A percentile compares a stretch with the other conserved stretches of the same genome.
Conservation (phyloP, 92 coral and sea anemone genomes). For the Siderastrea siderea region DNA sequence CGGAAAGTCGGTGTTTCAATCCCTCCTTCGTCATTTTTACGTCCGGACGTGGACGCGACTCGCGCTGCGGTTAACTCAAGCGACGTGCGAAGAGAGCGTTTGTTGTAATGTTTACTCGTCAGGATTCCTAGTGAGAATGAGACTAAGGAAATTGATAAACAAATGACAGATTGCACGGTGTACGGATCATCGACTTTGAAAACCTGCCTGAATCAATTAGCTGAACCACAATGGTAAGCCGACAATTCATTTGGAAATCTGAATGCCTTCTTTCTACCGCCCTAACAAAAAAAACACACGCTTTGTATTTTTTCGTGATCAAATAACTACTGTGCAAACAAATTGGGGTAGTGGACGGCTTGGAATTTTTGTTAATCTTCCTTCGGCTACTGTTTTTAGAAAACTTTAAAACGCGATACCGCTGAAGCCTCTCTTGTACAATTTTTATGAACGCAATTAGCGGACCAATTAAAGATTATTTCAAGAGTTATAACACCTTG, state of each 20-base stretch:
- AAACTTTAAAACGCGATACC: not conserved
- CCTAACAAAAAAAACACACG: not conserved
- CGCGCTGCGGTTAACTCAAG: not conserved
- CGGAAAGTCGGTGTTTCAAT: conserved; percentile 24
- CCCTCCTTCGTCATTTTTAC: conserved; percentile 26
- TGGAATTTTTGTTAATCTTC: not conserved
- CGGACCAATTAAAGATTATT: conserved; percentile 15
- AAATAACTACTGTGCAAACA: not conserved
- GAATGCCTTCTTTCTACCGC: not conserved
- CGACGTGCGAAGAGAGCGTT: not conserved
- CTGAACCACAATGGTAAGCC: conserved; percentile 4
- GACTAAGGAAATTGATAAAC: not conserved
- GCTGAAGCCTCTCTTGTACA: not conserved
- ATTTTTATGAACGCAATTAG: not conserved
- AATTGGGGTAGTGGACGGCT: not conserved
- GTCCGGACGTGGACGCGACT: not conserved
- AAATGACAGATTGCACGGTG: not conserved
- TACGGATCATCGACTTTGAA: conserved; percentile 3
- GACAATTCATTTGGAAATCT: conserved; percentile 7
- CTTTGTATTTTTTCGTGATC: not conserved
- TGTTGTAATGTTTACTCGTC: not conserved
- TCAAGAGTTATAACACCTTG: conserved; percentile 16
- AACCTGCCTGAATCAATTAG: conserved; percentile 42
- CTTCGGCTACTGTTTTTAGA: not conserved
- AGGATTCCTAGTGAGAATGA: not conserved